Percentiles rank a stretch among this genome's conserved stretches.
These are phyloP conservation scores for Dicyrtoma fusca DNA, from an alignment of 2,888 invertebrate species.

Conservation along the genomic window DNA sequence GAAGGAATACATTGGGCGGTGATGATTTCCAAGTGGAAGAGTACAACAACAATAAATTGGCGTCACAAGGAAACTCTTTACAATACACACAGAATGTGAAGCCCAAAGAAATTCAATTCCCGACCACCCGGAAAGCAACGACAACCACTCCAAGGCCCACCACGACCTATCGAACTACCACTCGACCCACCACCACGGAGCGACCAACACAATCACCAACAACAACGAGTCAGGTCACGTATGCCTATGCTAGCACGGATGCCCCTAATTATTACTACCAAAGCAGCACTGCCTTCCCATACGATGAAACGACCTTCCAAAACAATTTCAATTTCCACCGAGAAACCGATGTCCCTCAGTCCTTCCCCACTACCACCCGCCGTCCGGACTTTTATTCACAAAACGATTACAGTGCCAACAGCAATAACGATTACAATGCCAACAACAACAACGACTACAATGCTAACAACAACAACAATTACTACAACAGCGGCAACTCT, in stretches of 20 bases:
- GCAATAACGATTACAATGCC: not conserved
- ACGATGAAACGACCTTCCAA: constrained; percentile 1
- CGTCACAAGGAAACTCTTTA: constrained; percentile 48
- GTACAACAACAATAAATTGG: constrained; percentile 54
- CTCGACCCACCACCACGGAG: constrained; percentile 13
- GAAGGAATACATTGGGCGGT: constrained; percentile 49
- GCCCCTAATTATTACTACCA: constrained; percentile 5
- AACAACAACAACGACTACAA: not conserved
- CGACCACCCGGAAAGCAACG: constrained; percentile 28
- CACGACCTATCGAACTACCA: no score
- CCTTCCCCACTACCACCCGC: constrained; percentile 28
- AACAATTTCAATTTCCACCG: constrained; percentile 36
- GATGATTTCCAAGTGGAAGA: constrained; percentile 56
- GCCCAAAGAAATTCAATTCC: constrained; percentile 37
- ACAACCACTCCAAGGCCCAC: constrained; percentile 31
- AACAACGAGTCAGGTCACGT: constrained; percentile 5
- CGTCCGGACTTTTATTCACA: constrained; percentile 13
- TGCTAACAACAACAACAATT: not conserved
- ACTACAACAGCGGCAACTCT: not conserved
- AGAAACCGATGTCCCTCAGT: constrained; percentile 31
- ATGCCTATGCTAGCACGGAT: not conserved
- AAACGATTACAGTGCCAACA: constrained; percentile 33
- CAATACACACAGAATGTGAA: constrained; percentile 29
- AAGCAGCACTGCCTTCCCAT: not conserved
- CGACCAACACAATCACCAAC: constrained; percentile 38